These are phyloP conservation scores for Manacus vitellinus DNA, from an alignment of 2,113 vertebrate genomes.

Conservation along the genomic window DNA sequence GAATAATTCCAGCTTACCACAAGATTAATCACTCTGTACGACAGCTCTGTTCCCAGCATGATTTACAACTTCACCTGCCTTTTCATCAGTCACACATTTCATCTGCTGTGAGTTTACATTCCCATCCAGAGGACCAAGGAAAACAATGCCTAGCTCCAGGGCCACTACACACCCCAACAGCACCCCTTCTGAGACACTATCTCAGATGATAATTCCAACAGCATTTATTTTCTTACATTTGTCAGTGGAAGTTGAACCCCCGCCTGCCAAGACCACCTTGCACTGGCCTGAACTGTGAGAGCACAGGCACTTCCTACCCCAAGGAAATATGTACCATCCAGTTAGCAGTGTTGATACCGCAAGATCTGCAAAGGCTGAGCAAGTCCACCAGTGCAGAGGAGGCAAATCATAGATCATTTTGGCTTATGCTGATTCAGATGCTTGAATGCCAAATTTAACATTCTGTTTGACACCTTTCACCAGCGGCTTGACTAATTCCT, in stretches of 20 bases:
- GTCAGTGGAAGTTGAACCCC: not conserved
- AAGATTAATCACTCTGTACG: not conserved
- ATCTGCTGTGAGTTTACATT: not conserved
- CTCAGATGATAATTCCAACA: not conserved
- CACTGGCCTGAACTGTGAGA: not conserved
- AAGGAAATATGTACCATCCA: rapidly evolving
- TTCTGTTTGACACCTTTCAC: not conserved
- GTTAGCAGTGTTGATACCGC: not conserved
- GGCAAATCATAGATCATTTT: not conserved
- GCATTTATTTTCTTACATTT: not conserved
- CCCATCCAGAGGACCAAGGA: not conserved
- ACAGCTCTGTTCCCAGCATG: not conserved
- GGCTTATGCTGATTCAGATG: not conserved
- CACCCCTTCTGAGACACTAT: not conserved
- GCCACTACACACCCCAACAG: not conserved
- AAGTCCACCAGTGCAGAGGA: not conserved
- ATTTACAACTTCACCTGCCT: conserved; percentile 45
- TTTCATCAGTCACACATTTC: conserved; percentile 30
- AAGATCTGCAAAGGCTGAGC: not conserved
- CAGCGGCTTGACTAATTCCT: not conserved
- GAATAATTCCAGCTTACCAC: not conserved
- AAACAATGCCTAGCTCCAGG: not conserved
- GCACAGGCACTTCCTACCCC: not conserved
- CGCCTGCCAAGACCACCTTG: not conserved
- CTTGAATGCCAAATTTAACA: not conserved